Evolutionary conservation across 2,797 vertebrate genomes (phyloP), one percentile per base, ranked within the genome.

Genomic region (Acipenser oxyrinchus): DNA sequence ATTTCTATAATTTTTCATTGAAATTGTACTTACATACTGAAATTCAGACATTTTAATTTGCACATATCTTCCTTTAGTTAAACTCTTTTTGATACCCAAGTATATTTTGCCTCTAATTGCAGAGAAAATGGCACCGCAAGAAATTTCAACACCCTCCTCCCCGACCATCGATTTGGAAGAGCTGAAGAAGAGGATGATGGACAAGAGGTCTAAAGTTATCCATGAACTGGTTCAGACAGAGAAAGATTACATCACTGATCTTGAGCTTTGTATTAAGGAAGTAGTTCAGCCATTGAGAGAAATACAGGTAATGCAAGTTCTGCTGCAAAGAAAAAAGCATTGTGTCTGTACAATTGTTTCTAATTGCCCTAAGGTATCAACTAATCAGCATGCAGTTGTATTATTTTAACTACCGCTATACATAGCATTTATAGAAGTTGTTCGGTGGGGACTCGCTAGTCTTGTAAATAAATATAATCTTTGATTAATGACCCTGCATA

Each of bases 171-270:
- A 95, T 72, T 87, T 88, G 0, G 89, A 95, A 67, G 92, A 93
- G 74, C 68, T 89, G 18, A 84, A 79, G 6, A 73, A 48, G 4
- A 82, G 81, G 68, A 93, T 94, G 89, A 96, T 98, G 94, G 86
- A 76, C 52, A 94, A 84, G 71, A 92, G 96, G 69, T 84, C 80
- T 7, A 98, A 94, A 78, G 90, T 99, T 80, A 93, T 97, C 0
- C 68, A 88, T 68, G 96, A 99, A 74, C 89, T 98, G 12, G 72
- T 95, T 59, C 94, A 96, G 85, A 99, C 96, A 0, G 96, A 99
- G 70, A 93, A 79, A 65, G 95, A 97, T 78, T 96, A 88, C 71
- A 83, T 94, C 75, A 91, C 77, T 0, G 89, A 95, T 69, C 76
- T 98, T 81, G 91, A 96, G 75, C 87, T 97, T 68, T 98, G 93